Evolutionary conservation across 1,140 invertebrate species (phyloP).

Genomic region (Bombus consobrinus): DNA sequence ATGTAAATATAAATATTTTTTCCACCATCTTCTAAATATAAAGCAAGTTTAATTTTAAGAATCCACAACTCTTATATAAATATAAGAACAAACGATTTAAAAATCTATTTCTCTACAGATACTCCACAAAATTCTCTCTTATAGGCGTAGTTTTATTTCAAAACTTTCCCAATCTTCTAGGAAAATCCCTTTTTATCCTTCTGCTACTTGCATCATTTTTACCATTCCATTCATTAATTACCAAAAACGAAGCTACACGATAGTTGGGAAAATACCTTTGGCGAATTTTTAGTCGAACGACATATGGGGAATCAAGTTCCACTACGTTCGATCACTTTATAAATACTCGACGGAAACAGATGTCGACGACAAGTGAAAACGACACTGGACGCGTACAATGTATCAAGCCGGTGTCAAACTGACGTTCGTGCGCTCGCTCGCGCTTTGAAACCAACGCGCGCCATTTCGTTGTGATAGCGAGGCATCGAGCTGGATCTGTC

Average conservation of each 20-base stretch:
- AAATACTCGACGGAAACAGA: constrained; percentile 5
- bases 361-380: constrained; percentile 9
- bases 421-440: neutral
- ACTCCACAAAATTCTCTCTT: too few relatives aligned
- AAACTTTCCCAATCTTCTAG: too few relatives aligned
- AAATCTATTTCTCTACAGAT: too few relatives aligned
- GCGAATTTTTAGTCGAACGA: neutral
- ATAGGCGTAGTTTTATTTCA: too few relatives aligned
- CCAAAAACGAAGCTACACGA: neutral
- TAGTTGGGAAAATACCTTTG: neutral
- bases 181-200: too few relatives aligned
- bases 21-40: too few relatives aligned
- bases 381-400: neutral
- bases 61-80: too few relatives aligned
- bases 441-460: neutral
- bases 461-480: neutral
- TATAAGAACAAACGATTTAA: too few relatives aligned
- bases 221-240: too few relatives aligned
- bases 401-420: constrained; percentile 1
- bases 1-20: too few relatives aligned
- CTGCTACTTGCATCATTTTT: too few relatives aligned
- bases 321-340: constrained; percentile 3
- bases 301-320: neutral
- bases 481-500: neutral
- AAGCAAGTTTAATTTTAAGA: too few relatives aligned